Evolutionary conservation across 1,140 invertebrate species (phyloP).

Genomic region (Parasteatoda tepidariorum): DNA sequence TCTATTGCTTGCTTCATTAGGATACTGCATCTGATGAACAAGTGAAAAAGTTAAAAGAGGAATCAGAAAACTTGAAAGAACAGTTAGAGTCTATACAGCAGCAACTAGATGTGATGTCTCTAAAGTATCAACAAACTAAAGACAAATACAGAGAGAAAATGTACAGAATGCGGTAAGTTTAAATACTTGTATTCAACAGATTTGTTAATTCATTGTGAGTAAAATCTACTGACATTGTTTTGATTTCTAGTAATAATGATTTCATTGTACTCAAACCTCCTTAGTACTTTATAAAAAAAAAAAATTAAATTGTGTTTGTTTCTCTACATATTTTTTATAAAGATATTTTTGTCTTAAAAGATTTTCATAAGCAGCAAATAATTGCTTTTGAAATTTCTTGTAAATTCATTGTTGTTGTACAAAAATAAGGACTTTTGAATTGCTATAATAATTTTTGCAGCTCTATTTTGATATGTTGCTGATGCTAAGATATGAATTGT

Average conservation of each 20-base stretch:
- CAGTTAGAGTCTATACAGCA: constrained; percentile 49
- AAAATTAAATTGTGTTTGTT: neutral
- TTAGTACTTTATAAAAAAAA: too few species aligned
- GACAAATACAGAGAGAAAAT: constrained; percentile 53
- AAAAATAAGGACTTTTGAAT: too few species aligned
- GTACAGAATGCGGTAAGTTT: constrained; percentile 33
- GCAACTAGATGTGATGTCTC: constrained; percentile 32
- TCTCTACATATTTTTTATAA: neutral
- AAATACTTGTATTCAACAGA: neutral
- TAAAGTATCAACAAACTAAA: constrained; percentile 55
- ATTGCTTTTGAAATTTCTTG: too few species aligned
- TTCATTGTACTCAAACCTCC: neutral
- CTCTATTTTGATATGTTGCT: too few species aligned
- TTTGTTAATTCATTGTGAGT: neutral
- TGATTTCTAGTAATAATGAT: neutral
- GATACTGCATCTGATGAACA: constrained; percentile 38
- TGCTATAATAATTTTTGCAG: too few species aligned
- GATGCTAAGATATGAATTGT: too few species aligned
- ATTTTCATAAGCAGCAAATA: too few species aligned
- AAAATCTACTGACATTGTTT: neutral
- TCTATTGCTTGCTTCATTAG: too few species aligned
- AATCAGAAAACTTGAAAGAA: constrained; percentile 28
- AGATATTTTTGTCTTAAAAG: too few species aligned
- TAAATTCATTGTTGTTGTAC: too few species aligned
- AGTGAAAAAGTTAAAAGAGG: constrained; percentile 43